phyloP scores from a whole-genome alignment of 2,797 vertebrate species.

The Pseudochirops cupreus region DNA sequence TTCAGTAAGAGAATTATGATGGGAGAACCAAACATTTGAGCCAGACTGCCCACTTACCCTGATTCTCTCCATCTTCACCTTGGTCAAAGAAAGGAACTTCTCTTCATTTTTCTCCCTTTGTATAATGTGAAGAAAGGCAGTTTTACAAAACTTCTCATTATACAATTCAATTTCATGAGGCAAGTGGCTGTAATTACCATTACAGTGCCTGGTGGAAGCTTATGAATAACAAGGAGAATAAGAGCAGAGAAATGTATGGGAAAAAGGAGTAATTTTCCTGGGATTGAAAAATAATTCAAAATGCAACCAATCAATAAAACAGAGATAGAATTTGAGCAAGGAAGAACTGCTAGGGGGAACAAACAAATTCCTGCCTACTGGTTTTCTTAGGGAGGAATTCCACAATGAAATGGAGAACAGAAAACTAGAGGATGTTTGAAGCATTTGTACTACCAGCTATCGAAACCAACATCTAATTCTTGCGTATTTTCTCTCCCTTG shows the following conservation, averaged over 20 bases:
- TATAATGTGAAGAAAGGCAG: conserved; percentile 38
- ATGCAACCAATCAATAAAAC: conserved; percentile 58
- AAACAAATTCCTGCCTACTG: conserved; percentile 10
- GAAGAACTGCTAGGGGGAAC: conserved; percentile 25
- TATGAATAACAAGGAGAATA: conserved; percentile 59
- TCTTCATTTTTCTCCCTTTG: not conserved
- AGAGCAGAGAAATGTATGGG: conserved; percentile 14
- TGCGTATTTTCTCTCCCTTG: not conserved
- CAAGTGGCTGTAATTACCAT: not conserved
- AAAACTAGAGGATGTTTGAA: conserved; percentile 12
- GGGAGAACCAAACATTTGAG: not conserved
- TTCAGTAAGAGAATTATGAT: not conserved
- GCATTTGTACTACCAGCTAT: not conserved
- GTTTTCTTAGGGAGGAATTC: conserved; percentile 46
- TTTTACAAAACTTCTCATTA: conserved; percentile 50
- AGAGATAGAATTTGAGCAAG: conserved; percentile 22
- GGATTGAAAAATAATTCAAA: conserved; percentile 54
- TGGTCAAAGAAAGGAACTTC: not conserved
- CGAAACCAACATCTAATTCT: not conserved
- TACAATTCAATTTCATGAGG: conserved; percentile 60
- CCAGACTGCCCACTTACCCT: not conserved
- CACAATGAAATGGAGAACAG: not conserved
- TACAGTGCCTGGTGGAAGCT: not conserved
- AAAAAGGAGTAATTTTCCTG: conserved; percentile 41
- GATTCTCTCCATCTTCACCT: no score